Evolutionary conservation across 2,888 invertebrate species (phyloP).

Genomic region (Dryobota labecula): DNA sequence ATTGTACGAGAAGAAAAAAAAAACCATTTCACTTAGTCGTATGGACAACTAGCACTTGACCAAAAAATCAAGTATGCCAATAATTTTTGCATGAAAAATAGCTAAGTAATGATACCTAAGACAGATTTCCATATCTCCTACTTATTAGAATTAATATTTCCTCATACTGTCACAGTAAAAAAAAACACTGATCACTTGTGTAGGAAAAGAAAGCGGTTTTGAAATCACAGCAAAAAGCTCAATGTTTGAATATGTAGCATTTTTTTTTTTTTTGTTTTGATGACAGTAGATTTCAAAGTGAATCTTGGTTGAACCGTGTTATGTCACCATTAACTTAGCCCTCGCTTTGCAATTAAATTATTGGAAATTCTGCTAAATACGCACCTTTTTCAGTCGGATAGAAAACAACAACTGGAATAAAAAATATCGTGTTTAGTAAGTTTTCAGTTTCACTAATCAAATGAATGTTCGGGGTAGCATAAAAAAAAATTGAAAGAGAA

Average conservation of each 20-base stretch:
- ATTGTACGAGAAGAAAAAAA: background rate
- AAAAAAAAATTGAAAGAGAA: no score
- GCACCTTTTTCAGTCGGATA: slow-evolving; percentile 34
- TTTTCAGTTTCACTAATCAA: background rate
- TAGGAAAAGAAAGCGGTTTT: background rate
- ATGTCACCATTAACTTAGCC: background rate
- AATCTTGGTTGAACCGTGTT: background rate
- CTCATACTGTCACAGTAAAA: background rate
- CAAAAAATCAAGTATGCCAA: background rate
- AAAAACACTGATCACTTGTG: background rate
- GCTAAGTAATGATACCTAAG: background rate
- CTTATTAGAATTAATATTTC: background rate
- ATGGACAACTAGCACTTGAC: background rate
- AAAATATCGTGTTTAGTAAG: slow-evolving; percentile 22
- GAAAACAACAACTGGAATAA: slow-evolving; percentile 40
- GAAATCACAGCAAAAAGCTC: background rate
- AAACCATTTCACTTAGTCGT: background rate
- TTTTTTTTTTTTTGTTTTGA: background rate
- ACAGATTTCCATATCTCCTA: background rate
- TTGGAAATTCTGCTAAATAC: slow-evolving; percentile 2
- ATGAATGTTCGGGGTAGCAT: no score
- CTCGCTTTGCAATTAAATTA: background rate
- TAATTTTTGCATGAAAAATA: background rate
- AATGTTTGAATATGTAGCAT: background rate
- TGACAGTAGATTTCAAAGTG: no score